Evolutionary conservation across 2,797 vertebrate species (phyloP), one percentile per base, ranked within the genome.

Genomic region (Pangasius larnaudii): DNA sequence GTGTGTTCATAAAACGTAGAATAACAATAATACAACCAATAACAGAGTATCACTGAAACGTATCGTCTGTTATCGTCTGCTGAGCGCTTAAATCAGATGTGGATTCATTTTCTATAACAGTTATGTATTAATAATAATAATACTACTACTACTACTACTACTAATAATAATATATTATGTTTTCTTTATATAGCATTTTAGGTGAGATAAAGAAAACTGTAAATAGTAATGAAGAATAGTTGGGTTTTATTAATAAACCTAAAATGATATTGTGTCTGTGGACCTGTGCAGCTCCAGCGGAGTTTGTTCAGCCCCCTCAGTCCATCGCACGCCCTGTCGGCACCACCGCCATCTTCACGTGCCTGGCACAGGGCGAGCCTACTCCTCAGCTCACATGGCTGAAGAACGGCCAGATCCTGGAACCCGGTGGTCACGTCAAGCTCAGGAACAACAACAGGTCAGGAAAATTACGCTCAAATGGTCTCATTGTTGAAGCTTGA

Each of bases 361-460:
- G 99, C 27, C 95, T 98, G 89, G 98, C 96, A 0, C 97, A 98
- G 92, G 99, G 98, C 0, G 98, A 99, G 74, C 99, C 99, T 0
- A 95, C 97, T 0, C 99, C 99, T 0, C 98, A 98, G 78, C 97
- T 99, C 93, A 99, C 98, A 0, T 99, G 99, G 99, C 93, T 99
- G 94, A 98, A 98, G 95, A 99, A 99, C 0, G 99, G 99, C 10
- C 97, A 98, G 93, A 97, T 99, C 85, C 93, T 99, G 92, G 97
- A 98, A 92, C 97, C 98, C 0, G 96, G 97, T 0, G 96, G 97
- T 8, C 98, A 99, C 18, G 96, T 99, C 91, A 98, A 97, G 92
- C 96, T 99, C 94, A 98, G 97, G 95, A 99, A 99, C 89, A 98
- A 98, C 95, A 99, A 99, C 96, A 99, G 98, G 99, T 98, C 84